phyloP scores from a whole-genome alignment of 2,113 vertebrate genomes.

The Perca fluviatilis region DNA sequence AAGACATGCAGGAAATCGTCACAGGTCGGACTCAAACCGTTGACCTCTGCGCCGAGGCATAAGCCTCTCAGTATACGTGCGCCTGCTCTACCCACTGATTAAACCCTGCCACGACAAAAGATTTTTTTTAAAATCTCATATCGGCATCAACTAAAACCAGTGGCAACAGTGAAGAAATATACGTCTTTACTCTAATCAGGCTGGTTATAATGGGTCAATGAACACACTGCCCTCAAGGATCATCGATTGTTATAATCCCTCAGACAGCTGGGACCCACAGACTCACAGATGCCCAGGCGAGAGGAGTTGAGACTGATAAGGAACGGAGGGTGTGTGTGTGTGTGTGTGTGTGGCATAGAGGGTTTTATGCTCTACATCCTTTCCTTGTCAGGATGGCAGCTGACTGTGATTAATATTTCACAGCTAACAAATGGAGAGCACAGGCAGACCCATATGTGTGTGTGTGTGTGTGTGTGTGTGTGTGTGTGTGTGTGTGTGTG shows the following conservation, averaged over 20 bases:
- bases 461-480: slow-evolving; percentile 49
- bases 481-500: slow-evolving; percentile 44
- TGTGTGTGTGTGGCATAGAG: slow-evolving; percentile 34
- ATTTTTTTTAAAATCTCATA: no score
- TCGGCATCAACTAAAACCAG: not conserved
- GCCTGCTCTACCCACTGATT: no score
- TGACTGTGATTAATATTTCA: slow-evolving; percentile 87
- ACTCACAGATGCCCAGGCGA: slow-evolving; percentile 78
- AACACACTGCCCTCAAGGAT: slow-evolving; percentile 45
- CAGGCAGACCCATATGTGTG: slow-evolving; percentile 49
- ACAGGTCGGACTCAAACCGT: no score
- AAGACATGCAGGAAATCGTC: no score
- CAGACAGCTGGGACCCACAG: slow-evolving; percentile 69
- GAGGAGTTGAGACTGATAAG: slow-evolving; percentile 41
- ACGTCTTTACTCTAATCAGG: slow-evolving; percentile 34
- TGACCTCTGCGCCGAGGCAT: no score
- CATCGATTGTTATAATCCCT: slow-evolving; percentile 66
- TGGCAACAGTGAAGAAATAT: slow-evolving; percentile 7
- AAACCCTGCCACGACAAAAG: no score
- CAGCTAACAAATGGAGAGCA: slow-evolving; percentile 78
- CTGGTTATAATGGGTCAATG: slow-evolving; percentile 57
- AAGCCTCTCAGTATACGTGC: no score
- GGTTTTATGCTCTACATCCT: slow-evolving; percentile 51
- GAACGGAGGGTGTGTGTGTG: slow-evolving; percentile 19
- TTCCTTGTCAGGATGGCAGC: slow-evolving; percentile 79